These are phyloP conservation scores for Characodon lateralis DNA, from an alignment of 2,797 vertebrate genomes.

Conservation along the genomic window DNA sequence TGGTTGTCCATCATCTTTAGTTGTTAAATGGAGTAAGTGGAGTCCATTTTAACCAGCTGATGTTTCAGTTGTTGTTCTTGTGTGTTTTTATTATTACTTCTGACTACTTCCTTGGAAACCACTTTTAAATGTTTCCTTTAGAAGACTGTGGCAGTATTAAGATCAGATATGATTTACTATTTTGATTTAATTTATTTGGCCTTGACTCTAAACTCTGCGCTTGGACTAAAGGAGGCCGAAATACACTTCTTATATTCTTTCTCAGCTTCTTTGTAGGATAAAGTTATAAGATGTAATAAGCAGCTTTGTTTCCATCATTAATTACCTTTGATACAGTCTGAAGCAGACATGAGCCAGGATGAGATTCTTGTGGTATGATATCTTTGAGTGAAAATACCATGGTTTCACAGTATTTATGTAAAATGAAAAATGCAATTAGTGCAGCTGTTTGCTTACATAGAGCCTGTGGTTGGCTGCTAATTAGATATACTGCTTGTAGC, in stretches of 20 bases:
- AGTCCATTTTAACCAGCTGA: not conserved
- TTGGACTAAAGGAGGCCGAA: not conserved
- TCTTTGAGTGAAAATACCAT: no score
- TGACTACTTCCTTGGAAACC: not conserved
- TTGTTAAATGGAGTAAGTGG: not conserved
- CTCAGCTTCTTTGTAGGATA: not conserved
- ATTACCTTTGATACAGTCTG: not conserved
- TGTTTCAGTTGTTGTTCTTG: not conserved
- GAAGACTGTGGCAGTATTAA: not conserved
- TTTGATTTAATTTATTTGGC: not conserved
- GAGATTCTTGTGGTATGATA: not conserved
- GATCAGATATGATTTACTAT: not conserved
- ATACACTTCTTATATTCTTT: not conserved
- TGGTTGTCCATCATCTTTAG: not conserved
- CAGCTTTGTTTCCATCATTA: not conserved
- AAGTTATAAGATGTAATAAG: not conserved
- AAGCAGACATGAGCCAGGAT: not conserved
- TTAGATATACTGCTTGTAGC: not conserved
- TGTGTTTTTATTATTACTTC: conserved; percentile 4
- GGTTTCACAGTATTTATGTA: not conserved
- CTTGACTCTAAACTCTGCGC: not conserved
- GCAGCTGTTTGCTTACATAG: not conserved
- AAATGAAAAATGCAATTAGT: not conserved
- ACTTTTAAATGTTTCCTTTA: conserved; percentile 4
- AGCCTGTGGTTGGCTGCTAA: not conserved